phyloP scores from a whole-genome alignment of 2,797 vertebrate species.

The Phrynocephalus vlangalii region DNA sequence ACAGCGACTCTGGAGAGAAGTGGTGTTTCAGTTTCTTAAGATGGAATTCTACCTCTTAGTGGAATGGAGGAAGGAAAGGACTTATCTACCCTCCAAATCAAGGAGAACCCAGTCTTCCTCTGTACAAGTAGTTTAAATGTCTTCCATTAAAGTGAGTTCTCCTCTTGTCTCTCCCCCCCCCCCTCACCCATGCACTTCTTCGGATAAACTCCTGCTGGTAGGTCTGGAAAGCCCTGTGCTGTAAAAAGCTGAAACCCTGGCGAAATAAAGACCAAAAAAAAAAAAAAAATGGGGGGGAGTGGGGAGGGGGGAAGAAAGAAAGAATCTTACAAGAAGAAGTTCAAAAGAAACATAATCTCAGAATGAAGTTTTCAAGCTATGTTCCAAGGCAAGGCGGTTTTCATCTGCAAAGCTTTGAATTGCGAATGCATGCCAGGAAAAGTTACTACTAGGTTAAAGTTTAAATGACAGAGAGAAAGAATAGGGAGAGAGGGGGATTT shows the following conservation, averaged over 20 bases:
- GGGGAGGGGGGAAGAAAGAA: not conserved
- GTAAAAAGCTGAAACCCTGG: constrained; percentile 75
- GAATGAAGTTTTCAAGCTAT: constrained; percentile 82
- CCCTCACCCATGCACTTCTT: constrained; percentile 32
- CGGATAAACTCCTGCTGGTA: constrained; percentile 66
- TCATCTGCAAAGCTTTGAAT: constrained; percentile 84
- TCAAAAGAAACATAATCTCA: constrained; percentile 80
- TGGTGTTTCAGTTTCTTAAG: not conserved
- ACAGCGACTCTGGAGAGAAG: too few relatives aligned
- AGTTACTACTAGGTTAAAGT: constrained; percentile 87
- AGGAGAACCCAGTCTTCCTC: constrained; percentile 20
- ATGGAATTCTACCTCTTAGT: not conserved
- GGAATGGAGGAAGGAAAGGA: not conserved
- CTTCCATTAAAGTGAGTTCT: constrained; percentile 64
- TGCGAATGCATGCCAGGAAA: constrained; percentile 81
- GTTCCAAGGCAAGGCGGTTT: constrained; percentile 80
- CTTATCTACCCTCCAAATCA: constrained; percentile 37
- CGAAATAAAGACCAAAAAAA: constrained; percentile 78
- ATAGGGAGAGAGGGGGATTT: constrained; percentile 65
- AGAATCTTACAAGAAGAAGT: constrained; percentile 76
- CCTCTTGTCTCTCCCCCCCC: constrained; percentile 49
- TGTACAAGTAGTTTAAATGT: constrained; percentile 70
- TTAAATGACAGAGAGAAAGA: constrained; percentile 85
- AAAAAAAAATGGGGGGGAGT: constrained; percentile 57
- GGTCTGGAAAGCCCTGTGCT: constrained; percentile 73